Percentiles rank a stretch among this genome's conserved stretches.
Evolutionary conservation across 1,140 invertebrate species (phyloP).

Genomic region (Cyclargus thomasi): DNA sequence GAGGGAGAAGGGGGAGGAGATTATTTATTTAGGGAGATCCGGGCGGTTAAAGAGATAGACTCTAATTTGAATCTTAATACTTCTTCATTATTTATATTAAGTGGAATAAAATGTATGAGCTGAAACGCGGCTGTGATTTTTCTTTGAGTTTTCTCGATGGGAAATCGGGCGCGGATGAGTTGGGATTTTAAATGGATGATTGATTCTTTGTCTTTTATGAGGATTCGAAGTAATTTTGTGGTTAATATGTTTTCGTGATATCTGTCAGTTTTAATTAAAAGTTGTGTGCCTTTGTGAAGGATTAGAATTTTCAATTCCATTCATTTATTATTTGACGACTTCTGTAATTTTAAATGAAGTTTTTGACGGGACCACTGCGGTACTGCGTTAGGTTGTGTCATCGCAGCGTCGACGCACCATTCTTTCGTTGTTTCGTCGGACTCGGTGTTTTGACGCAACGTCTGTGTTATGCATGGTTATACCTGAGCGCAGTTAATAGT

Average conservation of each 20-base stretch:
- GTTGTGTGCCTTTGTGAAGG: neutral
- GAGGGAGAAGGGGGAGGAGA: constrained; percentile 30
- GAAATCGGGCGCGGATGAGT: neutral
- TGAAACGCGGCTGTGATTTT: constrained; percentile 37
- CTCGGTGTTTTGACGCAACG: too few relatives aligned
- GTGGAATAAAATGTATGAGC: constrained; percentile 46
- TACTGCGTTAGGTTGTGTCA: too few relatives aligned
- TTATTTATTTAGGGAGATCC: constrained; percentile 53
- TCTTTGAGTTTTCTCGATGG: constrained; percentile 14
- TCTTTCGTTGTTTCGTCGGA: too few relatives aligned
- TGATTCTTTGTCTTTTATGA: neutral
- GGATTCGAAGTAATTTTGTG: neutral
- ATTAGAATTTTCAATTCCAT: neutral
- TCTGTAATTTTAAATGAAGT: neutral
- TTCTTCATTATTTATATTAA: constrained; percentile 60
- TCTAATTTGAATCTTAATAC: constrained; percentile 60
- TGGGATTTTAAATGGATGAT: neutral
- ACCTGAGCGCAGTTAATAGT: too few relatives aligned
- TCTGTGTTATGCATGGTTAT: too few relatives aligned
- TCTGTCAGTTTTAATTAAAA: neutral
- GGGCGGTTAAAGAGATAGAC: constrained; percentile 49
- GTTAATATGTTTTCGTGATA: neutral
- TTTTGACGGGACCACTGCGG: too few relatives aligned
- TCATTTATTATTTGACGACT: neutral
- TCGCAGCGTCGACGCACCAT: too few relatives aligned